Percentiles rank a stretch among this genome's conserved stretches.
Evolutionary conservation across 2,113 vertebrate genomes (phyloP).

Genomic region (Herpailurus yagouaroundi): DNA sequence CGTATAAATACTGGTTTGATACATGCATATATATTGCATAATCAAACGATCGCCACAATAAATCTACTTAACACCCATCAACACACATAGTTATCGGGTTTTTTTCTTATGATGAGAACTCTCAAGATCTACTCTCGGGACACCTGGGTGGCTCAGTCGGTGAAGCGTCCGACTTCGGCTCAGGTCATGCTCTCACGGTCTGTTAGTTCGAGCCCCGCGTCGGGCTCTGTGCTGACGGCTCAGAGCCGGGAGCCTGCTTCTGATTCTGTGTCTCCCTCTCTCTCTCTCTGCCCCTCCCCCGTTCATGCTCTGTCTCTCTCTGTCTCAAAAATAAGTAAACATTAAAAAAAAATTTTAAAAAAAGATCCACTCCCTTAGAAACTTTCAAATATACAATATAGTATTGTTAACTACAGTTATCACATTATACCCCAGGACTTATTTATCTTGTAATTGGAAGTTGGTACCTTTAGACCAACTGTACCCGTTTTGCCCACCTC

Average conservation of each 20-base stretch:
- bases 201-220: too few relatives aligned
- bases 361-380: background rate
- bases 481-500: background rate
- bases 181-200: too few relatives aligned
- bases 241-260: too few relatives aligned
- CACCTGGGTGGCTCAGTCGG: too few relatives aligned
- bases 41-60: background rate
- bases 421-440: background rate
- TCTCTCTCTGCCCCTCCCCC: too few relatives aligned
- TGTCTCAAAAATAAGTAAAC: too few relatives aligned
- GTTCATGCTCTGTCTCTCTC: too few relatives aligned
- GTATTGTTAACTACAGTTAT: background rate
- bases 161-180: too few relatives aligned
- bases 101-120: background rate
- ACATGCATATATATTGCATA: too few relatives aligned
- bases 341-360: too few relatives aligned
- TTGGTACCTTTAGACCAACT: background rate
- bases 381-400: background rate
- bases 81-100: background rate
- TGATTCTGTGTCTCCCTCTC: too few relatives aligned
- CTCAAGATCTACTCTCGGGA: background rate
- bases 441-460: background rate
- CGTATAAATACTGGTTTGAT: background rate
- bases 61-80: background rate
- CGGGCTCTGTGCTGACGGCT: too few relatives aligned